Base-by-base conservation (phyloP, 2,113 vertebrate genomes). In the Saguinus imperator region DNA sequence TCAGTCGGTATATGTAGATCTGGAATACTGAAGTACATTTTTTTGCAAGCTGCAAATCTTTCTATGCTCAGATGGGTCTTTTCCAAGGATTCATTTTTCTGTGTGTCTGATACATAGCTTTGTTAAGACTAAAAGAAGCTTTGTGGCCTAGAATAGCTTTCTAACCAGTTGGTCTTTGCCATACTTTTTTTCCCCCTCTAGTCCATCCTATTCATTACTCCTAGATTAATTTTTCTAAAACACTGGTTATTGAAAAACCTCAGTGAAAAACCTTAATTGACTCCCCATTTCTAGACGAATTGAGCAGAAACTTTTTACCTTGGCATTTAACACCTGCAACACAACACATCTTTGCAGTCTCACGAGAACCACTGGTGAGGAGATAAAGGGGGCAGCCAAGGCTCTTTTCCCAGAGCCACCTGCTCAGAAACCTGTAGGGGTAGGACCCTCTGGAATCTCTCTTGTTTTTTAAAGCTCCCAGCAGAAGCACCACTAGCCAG, bases 161-260 rank as follows among this genome's bases (percentile, higher is more conserved):
- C 48, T 58, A 77, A 89, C 93, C 85, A 76, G 80, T 91, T 17
- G 1, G 50, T 87, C 45, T 83, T 52, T 92, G 96, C 87, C 85
- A 81, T 20, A 48, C 93, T 87, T 86, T 92, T 86, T 68, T 84
- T 87, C 70, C 84, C 32, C 75, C 50, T 87, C 50, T 32, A 87
- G 83, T 72, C 96, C 45, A 50, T 96, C 77, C 82, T 96, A 87
- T 93, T 92, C 87, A 94, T 96, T 93, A 97, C 79, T 96, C 89
- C 57, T 75, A 84, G 87, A 84, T 92, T 94, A 96, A 76, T 97
- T 97, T 94, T 94, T 81, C 89, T 86, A 94, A 95, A 94, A 83
- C 87, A 91, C 79, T 55, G 20, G 95, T 95, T 95, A 88, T 45
- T 76, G 96, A 93, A 97, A 95, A 97, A 95, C 77, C 66, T 93